A percentile compares a stretch with the other conserved stretches of the same genome.
These are phyloP conservation scores for Xestia c-nigrum DNA, from an alignment of 2,888 invertebrate genomes.

Conservation along the genomic window DNA sequence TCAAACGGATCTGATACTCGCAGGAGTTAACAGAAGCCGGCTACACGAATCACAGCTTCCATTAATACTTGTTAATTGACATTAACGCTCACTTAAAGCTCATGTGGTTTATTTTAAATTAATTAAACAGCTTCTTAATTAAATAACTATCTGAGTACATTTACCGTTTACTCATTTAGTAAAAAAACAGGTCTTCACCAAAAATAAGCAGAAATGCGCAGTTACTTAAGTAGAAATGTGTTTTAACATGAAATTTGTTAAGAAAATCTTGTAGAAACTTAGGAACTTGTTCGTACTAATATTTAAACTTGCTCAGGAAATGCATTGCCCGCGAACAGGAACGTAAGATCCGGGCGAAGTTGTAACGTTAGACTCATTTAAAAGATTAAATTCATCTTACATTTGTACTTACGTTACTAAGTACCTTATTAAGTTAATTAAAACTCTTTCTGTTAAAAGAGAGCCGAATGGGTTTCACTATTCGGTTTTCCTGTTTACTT, in stretches of 20 bases:
- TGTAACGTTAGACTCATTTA: conserved; percentile 51
- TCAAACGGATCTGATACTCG: conserved; percentile 80
- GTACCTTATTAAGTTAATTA: conserved; percentile 51
- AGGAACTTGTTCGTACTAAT: conserved; percentile 66
- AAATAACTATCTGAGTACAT: conserved; percentile 15
- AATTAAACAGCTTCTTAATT: conserved; percentile 44
- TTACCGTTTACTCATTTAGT: conserved; percentile 1
- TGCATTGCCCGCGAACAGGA: conserved; percentile 61
- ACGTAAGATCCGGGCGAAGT: conserved; percentile 48
- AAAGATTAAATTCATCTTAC: conserved; percentile 58
- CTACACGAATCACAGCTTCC: conserved; percentile 74
- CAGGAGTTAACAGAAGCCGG: conserved; percentile 71
- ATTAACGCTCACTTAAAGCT: conserved; percentile 70
- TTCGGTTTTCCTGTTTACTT: conserved; percentile 34
- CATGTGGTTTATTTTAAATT: conserved; percentile 59
- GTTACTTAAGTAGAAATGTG: conserved; percentile 27
- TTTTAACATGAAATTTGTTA: conserved; percentile 62
- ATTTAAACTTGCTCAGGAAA: conserved; percentile 69
- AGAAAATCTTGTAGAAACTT: conserved; percentile 67
- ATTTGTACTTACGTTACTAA: conserved; percentile 47
- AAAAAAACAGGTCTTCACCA: conserved; percentile 9
- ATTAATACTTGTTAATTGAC: conserved; percentile 78
- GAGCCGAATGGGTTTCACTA: background rate
- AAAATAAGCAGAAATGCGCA: conserved; percentile 18
- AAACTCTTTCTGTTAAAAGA: conserved; percentile 39